A percentile compares a stretch with the other conserved stretches of the same genome.
These are phyloP conservation scores for Garrulus glandarius DNA, from an alignment of 2,797 vertebrate species.

Conservation along the genomic window DNA sequence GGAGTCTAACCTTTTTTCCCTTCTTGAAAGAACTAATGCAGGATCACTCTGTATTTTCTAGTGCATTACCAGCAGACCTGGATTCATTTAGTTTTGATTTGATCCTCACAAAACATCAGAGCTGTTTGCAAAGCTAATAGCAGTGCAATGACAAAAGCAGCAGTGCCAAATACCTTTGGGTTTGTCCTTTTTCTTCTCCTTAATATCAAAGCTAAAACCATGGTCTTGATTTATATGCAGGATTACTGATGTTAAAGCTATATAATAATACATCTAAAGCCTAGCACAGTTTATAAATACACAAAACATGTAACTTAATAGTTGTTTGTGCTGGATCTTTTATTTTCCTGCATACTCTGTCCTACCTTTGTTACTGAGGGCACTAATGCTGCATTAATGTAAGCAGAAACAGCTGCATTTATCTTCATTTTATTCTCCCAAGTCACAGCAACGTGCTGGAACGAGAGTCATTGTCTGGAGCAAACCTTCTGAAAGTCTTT, in stretches of 20 bases:
- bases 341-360: neutral
- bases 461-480: neutral
- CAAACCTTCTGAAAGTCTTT: constrained; percentile 26
- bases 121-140: neutral
- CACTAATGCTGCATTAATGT: constrained; percentile 18
- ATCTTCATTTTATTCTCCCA: constrained; percentile 25
- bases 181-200: neutral
- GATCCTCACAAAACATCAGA: neutral
- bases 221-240: neutral
- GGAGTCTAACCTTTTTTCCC: neutral
- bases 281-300: neutral
- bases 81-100: neutral
- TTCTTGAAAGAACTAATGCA: neutral
- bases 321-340: neutral
- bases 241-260: neutral
- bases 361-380: constrained; percentile 1
- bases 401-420: constrained; percentile 17
- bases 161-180: neutral
- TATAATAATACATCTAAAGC: neutral
- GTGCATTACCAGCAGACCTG: neutral
- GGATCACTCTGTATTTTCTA: neutral
- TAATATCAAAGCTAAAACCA: constrained; percentile 1
- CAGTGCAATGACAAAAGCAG: neutral
- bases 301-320: neutral
- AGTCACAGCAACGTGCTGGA: neutral